Evolutionary conservation across 1,140 invertebrate species (phyloP), one percentile per base, ranked within the genome.

Genomic region (Pogonomyrmex californicus): DNA sequence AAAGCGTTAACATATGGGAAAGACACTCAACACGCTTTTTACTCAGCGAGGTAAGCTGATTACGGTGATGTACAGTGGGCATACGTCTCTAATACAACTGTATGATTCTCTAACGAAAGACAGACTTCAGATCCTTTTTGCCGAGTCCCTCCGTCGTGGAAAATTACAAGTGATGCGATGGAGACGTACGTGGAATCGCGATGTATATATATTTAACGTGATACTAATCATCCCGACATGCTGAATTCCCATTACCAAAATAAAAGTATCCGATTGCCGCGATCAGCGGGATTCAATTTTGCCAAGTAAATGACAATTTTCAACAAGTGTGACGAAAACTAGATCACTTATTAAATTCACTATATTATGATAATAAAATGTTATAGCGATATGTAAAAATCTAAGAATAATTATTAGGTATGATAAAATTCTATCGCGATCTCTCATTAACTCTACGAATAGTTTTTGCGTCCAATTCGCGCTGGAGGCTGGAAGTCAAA

Each of bases 1-100:
- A 73, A 86, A 75, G 49, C 70, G n/a, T 65, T 60, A 17, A 1
- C 10, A 10, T 1, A 5, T 4, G n/a, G 14, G 23, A 23, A 88
- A 81, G 86, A 79, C 62, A 54, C 5, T 33, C 36, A 41, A 6
- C 9, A 62, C 3, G 14, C 33, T 86, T 90, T 88, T 90, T 86
- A 73, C 44, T n/a, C 14, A 17, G 4, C 49, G 41, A 44, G 77
- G 73, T 85, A 90, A 91, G 73, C 83, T 91, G 89, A 91, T 91
- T 87, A 88, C 75, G 63, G 85, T 87, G 87, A 91, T 90, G 65
- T 75, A 91, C 73, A 68, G 63, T 38, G 47, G 44, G 33, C 70
- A 78, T 36, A 87, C 41, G 75, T 51, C 51, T 65, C 66, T 68
- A 56, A 63, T 33, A 51, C 23, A 23, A 14, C 38, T 71, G 23